These are phyloP conservation scores for Podabrus alpinus DNA, from an alignment of 2,888 invertebrate species.

Conservation along the genomic window DNA sequence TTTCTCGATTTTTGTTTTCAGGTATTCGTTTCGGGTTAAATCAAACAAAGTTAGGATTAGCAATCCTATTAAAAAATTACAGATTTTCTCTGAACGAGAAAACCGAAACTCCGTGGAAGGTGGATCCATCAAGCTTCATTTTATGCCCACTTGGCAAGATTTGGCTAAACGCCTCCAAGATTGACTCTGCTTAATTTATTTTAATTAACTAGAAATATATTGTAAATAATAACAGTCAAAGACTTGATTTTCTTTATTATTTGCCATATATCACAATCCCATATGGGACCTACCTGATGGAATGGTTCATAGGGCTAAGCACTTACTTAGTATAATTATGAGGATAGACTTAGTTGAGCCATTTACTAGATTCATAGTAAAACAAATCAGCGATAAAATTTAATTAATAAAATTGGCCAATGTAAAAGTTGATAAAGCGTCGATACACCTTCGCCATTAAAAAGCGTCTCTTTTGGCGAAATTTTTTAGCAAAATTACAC, in stretches of 20 bases:
- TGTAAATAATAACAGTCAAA: no score
- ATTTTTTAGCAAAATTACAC: not conserved
- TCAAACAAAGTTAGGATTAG: conserved; percentile 44
- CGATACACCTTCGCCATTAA: conserved; percentile 24
- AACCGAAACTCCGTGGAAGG: conserved; percentile 20
- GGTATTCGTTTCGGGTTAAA: conserved; percentile 45
- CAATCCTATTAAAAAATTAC: conserved; percentile 33
- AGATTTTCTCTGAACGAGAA: conserved; percentile 25
- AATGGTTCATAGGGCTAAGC: no score
- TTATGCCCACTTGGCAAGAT: not conserved
- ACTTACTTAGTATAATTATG: no score
- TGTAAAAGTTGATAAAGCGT: no score
- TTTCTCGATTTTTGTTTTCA: conserved; percentile 25
- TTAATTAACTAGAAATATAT: no score
- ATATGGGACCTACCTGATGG: no score
- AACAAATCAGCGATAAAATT: no score
- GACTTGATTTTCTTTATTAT: no score
- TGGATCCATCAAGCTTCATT: conserved; percentile 10
- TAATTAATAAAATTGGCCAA: no score
- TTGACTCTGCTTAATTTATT: conserved; percentile 22
- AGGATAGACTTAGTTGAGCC: no score
- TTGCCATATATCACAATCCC: no score
- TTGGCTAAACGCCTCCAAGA: conserved; percentile 1
- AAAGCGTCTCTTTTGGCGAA: not conserved
- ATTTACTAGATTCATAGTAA: no score